These are phyloP conservation scores for Cichlasoma orientale DNA, from an alignment of 2,797 vertebrate species.

Conservation along the genomic window DNA sequence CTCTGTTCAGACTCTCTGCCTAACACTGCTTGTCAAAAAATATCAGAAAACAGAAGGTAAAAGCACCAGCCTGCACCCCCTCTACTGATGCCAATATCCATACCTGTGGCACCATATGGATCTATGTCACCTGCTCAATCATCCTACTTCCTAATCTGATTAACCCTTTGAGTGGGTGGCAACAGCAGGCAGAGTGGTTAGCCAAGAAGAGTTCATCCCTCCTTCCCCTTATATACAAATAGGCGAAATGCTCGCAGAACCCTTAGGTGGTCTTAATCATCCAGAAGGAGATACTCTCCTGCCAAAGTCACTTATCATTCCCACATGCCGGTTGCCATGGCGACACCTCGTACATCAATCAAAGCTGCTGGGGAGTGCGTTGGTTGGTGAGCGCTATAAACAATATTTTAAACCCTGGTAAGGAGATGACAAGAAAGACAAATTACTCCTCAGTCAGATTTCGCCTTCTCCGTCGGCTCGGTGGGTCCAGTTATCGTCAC, in stretches of 20 bases:
- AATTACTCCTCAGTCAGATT: conserved; percentile 20
- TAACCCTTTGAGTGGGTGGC: conserved; percentile 49
- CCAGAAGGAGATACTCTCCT: conserved; percentile 52
- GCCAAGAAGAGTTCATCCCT: conserved; percentile 8
- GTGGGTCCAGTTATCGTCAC: conserved; percentile 3
- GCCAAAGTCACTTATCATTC: conserved; percentile 56
- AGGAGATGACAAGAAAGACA: conserved; percentile 46
- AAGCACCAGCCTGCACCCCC: neutral
- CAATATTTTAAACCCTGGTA: conserved; percentile 58
- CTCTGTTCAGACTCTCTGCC: neutral
- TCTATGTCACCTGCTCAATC: conserved; percentile 28
- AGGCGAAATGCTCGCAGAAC: conserved; percentile 20
- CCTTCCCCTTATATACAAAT: neutral
- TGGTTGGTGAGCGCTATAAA: conserved; percentile 57
- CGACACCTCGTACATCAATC: conserved; percentile 65
- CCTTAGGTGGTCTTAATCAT: conserved; percentile 51
- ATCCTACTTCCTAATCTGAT: conserved; percentile 34
- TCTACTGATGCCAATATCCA: neutral
- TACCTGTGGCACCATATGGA: conserved; percentile 23
- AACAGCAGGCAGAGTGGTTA: neutral
- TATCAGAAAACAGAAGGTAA: conserved; percentile 2
- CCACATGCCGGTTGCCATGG: conserved; percentile 60
- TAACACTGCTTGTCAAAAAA: conserved; percentile 20
- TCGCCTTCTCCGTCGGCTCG: conserved; percentile 19
- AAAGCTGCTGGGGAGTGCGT: conserved; percentile 48